Evolutionary conservation across 2,888 invertebrate genomes (phyloP), one percentile per base, ranked within the genome.

Genomic region (Pardosa pseudoannulata): DNA sequence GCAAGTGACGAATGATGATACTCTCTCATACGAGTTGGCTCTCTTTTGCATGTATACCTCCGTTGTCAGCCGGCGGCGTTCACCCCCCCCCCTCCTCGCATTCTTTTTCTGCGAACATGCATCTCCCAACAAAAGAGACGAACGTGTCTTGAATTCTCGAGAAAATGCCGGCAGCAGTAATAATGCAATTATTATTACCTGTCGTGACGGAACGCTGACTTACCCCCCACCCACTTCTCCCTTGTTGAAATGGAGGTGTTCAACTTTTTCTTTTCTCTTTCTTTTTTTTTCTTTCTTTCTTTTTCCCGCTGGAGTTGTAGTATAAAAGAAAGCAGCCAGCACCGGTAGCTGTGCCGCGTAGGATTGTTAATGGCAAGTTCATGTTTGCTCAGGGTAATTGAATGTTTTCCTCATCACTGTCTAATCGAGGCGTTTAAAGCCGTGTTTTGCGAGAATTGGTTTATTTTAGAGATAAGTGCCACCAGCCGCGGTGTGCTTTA

Each of bases 101-200:
- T 67, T 67, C 67, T 65, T 19, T 28, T 65, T 65, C 31, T 23
- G 13, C 11, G 5, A 23, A 56, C 16, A 19, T 56, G 56, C 19
- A 3, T 56, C 32, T 32, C 23, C 62, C 23, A 27, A 67, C 36
- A 32, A 31, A 31, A 67, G 67, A 29, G 62, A 27, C 13, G 29
- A 74, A 81, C 80, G 80, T 81, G 80, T 67, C 46, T 36, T 19
- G 80, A 81, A 81, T 81, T 32, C 32, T 32, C 32, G 32, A 67
- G 67, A 67, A 67, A 64, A 67, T 19, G 31, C 65, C 65, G 65
- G 32, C 70, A 39, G 39, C 23, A 46, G 65, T 68, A 73, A 81
- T 74, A 81, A 81, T 68, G 56, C 80, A 81, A 81, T 81, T 81
- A 81, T 80, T 80, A 73, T 81, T 81, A 81, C 74, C 80, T 74